Evolutionary conservation across 1,140 invertebrate species (phyloP), one percentile per base, ranked within the genome.

Genomic region (Drosophila grimshawi): DNA sequence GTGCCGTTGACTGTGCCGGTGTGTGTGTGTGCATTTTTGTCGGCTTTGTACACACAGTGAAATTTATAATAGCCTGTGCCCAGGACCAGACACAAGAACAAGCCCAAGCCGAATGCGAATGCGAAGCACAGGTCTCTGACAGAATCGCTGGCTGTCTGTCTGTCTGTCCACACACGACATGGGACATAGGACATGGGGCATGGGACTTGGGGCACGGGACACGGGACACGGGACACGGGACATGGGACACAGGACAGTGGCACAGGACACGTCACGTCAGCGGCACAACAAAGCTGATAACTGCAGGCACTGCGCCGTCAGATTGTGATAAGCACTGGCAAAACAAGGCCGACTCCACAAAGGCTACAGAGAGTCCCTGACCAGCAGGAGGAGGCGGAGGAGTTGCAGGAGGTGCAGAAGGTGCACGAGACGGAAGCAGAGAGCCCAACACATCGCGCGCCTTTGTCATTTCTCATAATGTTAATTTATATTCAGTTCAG

Each of bases 401-500:
- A 45, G 49, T 19, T 19, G 29, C 3, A 8, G 30, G 27, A 2
- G 30, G 29, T 11, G 55, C 37, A 5, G 4, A 8, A 7, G 27
- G 4, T 39, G 49, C 19, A 19, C 55, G 10, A 48, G 52, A 43
- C 74, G 68, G 74, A 78, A 86, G 62, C 52, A 55, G 62, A 52
- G 30, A 76, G 60, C 68, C 56, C 56, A 57, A 66, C 67, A 72
- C 73, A 76, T 65, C 52, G 65, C 71, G 52, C 70, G 67, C 82
- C 71, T 86, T 86, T 86, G 83, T 86, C 85, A 88, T 88, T 88
- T 88, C 70, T 88, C 83, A 88, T 88, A 88, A 88, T 78, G 81
- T 88, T 88, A 88, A 88, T 88, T 88, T 89, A 89, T 88, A 88
- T 89, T 88, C 85, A 88, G 85, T 88, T 89, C 85, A 88, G 83